Percentiles rank a stretch among this genome's conserved stretches.
phyloP scores from a whole-genome alignment of 2,797 vertebrate genomes.

The Poecilia picta region DNA sequence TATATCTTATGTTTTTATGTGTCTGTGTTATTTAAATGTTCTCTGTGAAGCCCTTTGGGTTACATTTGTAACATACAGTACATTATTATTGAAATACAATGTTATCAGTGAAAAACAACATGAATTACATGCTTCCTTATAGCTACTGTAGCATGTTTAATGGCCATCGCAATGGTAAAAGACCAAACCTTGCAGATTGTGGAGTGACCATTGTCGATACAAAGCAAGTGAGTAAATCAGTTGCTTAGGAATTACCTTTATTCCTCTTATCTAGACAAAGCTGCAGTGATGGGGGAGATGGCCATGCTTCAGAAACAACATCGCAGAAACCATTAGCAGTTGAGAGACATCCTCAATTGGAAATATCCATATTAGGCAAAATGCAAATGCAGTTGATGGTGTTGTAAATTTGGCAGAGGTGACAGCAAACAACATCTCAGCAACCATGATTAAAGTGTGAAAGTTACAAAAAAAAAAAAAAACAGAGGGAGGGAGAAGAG shows the following conservation, averaged over 20 bases:
- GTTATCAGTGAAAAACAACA: background rate
- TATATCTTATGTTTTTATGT: background rate
- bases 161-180: constrained; percentile 6
- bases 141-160: constrained; percentile 21
- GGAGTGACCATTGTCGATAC: constrained; percentile 23
- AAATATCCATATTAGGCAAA: constrained; percentile 85
- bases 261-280: constrained; percentile 79
- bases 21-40: background rate
- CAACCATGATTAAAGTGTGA: constrained; percentile 80
- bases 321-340: constrained; percentile 76
- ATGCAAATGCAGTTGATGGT: constrained; percentile 83
- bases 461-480: constrained; percentile 50
- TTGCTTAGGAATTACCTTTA: constrained; percentile 82
- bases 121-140: background rate
- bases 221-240: constrained; percentile 69
- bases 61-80: background rate
- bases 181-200: constrained; percentile 7
- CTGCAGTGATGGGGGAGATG: constrained; percentile 52
- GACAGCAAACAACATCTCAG: constrained; percentile 80
- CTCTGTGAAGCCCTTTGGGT: background rate
- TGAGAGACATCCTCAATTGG: constrained; percentile 78
- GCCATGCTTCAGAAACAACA: constrained; percentile 49
- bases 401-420: constrained; percentile 79
- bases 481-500: constrained; percentile 24
- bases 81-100: background rate